Base-by-base conservation (phyloP, 1,140 invertebrate species). In the Neodiprion lecontei region DNA sequence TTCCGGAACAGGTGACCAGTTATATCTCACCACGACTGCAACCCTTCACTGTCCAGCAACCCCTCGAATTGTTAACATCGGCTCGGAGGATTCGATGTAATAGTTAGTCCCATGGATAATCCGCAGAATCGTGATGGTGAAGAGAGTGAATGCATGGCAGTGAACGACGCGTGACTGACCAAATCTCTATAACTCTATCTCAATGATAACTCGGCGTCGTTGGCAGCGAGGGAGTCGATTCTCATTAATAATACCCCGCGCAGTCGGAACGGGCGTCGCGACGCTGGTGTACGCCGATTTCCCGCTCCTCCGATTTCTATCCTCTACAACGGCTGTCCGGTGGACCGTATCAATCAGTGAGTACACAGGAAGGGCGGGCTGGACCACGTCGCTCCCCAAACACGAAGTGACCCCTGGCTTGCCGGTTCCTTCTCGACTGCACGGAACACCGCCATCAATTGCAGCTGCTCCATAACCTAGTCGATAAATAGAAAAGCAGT, bases 401-500 rank as follows among this genome's bases (percentile, higher is more conserved):
- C 53, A 61, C 53, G 53, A 61, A 61, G 53, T 61, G 53, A 61
- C 53, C 53, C 53, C 53, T 61, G 53, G 53, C 53, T 61, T 61
- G 53, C 53, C 11, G n/a, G 53, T 61, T 61, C 11, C 53, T 61
- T 61, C 53, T 61, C 53, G 53, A 61, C 53, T 61, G 53, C 53
- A 61, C 53, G 53, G n/a, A 61, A 61, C 53, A 61, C 53, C 53
- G 53, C 53, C 53, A 61, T 61, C 53, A 61, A 61, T 61, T 61
- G 53, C 53, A 61, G 53, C 53, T 61, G 53, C 53, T 61, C 53
- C 53, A 61, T 61, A 61, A 61, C 53, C 53, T 61, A 61, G 53
- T 61, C 53, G 53, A 61, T 61, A 61, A 61, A 61, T 61, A 61
- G 53, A 61, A 61, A 61, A 61, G 53, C 53, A 61, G 53, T 61